Percentiles rank a stretch among this genome's conserved stretches.
These are phyloP conservation scores for Spongilla lacustris DNA, from an alignment of 37 sponge, comb jelly and placozoan genomes.

Conservation along the genomic window DNA sequence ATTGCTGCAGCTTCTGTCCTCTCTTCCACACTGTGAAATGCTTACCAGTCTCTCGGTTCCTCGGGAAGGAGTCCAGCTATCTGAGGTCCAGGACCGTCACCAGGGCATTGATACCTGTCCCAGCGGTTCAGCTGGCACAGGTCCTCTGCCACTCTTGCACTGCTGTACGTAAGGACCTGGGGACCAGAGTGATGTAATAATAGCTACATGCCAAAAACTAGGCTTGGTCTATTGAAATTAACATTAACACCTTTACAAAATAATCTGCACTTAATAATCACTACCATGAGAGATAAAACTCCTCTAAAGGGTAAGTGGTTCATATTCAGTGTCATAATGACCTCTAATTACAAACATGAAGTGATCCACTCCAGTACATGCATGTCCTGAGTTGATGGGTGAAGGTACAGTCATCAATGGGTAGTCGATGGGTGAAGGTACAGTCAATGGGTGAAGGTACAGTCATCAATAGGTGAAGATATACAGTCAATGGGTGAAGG, in stretches of 20 bases:
- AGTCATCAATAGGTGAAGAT: too few species aligned
- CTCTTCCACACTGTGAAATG: too few species aligned
- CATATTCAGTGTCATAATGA: too few species aligned
- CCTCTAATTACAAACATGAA: too few species aligned
- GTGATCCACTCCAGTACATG: too few species aligned
- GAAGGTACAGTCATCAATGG: not conserved
- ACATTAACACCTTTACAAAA: too few species aligned
- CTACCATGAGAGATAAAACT: too few species aligned
- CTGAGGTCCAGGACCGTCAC: conserved; percentile 81
- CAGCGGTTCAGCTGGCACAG: conserved; percentile 89
- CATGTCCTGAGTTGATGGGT: not conserved
- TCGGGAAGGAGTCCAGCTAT: conserved; percentile 91
- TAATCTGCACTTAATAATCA: too few species aligned
- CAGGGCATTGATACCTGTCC: conserved; percentile 85
- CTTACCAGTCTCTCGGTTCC: conserved; percentile 46
- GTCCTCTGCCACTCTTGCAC: conserved; percentile 80
- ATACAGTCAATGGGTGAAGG: not conserved
- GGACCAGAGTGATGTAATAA: not conserved
- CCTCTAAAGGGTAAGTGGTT: too few species aligned
- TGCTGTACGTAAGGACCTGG: conserved; percentile 81
- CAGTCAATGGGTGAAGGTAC: not conserved
- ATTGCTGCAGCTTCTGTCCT: too few species aligned
- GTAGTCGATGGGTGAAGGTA: too few species aligned
- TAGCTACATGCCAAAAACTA: not conserved
- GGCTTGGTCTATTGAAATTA: too few species aligned